A percentile compares a stretch with the other conserved stretches of the same genome.
Evolutionary conservation across 2,797 vertebrate genomes (phyloP).

Genomic region (Simalia tracyae): DNA sequence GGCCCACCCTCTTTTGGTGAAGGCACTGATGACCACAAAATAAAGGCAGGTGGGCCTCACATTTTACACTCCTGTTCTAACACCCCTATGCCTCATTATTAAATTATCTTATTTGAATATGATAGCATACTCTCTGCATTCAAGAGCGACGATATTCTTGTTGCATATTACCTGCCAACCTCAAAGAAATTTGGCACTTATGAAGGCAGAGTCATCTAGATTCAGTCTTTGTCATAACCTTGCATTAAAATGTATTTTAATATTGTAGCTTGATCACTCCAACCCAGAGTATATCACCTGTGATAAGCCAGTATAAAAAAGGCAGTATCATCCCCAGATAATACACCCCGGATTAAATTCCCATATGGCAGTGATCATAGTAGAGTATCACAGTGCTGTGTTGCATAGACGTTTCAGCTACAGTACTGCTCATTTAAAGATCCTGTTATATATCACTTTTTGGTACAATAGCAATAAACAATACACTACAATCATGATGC

Average conservation of each 20-base stretch:
- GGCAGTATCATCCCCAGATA: not conserved
- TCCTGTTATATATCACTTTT: not conserved
- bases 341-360: not conserved
- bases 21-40: too few species aligned
- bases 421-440: not conserved
- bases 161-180: not conserved
- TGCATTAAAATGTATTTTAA: not conserved
- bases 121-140: not conserved
- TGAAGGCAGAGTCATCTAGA: constrained; percentile 24
- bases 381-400: not conserved
- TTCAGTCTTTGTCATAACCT: not conserved
- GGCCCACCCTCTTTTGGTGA: not conserved
- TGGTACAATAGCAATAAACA: constrained; percentile 15
- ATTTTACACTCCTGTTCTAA: not conserved
- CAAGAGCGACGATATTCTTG: not conserved
- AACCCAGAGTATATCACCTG: rapidly evolving
- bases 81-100: not conserved
- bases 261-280: not conserved
- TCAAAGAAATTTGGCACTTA: constrained; percentile 23
- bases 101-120: not conserved
- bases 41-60: not conserved
- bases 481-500: not conserved
- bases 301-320: not conserved
- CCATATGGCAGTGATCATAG: not conserved
- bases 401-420: rapidly evolving